Evolutionary conservation across 1,140 invertebrate species (phyloP).

Genomic region (Hestina assimilis): DNA sequence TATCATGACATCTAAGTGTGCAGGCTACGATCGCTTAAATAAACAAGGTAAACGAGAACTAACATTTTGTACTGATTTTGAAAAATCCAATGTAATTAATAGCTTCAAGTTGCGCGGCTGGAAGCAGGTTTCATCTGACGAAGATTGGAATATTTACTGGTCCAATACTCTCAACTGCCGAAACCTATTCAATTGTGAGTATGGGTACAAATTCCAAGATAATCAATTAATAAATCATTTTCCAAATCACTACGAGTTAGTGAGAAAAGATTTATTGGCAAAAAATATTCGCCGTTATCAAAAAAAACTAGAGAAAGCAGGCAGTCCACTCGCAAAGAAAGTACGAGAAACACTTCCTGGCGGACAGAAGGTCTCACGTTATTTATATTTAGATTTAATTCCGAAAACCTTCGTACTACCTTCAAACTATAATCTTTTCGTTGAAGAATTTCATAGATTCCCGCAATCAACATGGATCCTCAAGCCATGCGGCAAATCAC

Average conservation of each 20-base stretch:
- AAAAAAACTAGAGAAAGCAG: conserved; percentile 94
- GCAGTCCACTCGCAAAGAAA: conserved; percentile 90
- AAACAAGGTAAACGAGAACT: not conserved
- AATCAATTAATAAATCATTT: conserved; percentile 20
- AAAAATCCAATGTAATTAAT: not conserved
- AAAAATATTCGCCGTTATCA: conserved; percentile 97
- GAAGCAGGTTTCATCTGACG: conserved; percentile 4
- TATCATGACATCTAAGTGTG: not conserved
- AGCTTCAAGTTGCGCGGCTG: conserved; percentile 1
- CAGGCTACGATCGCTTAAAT: not conserved
- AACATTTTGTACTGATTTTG: conserved; percentile 1
- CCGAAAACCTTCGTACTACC: conserved; percentile 96
- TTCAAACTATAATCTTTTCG: conserved; percentile 97
- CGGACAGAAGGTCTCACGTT: conserved; percentile 86
- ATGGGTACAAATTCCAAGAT: conserved; percentile 5
- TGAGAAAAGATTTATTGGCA: conserved; percentile 91
- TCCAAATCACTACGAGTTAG: conserved; percentile 37
- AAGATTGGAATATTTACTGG: conserved; percentile 22
- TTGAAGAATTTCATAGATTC: conserved; percentile 95
- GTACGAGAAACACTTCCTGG: conserved; percentile 69
- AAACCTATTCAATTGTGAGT: conserved; percentile 5
- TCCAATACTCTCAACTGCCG: conserved; percentile 10
- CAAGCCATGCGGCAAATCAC: conserved; percentile 48
- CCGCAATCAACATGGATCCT: conserved; percentile 86
- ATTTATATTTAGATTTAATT: conserved; percentile 92